These are phyloP conservation scores for Drosophila cyrtoloma DNA, from an alignment of 2,888 invertebrate species.

Conservation along the genomic window DNA sequence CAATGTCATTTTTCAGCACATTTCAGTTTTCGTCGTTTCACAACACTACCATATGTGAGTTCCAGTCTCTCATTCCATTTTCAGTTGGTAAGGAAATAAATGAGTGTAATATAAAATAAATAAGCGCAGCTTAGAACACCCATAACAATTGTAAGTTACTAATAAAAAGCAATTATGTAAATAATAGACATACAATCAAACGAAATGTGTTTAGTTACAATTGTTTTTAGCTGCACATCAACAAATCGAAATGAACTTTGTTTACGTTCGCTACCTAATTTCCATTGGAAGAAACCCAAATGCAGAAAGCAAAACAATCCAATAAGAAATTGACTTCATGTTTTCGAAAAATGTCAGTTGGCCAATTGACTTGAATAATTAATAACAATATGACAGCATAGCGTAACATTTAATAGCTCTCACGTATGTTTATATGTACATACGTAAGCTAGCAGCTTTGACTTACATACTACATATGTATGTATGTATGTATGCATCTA, in stretches of 20 bases:
- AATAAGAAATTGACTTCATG: slow-evolving; percentile 52
- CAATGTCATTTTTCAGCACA: slow-evolving; percentile 21
- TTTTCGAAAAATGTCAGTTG: slow-evolving; percentile 23
- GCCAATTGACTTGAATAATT: slow-evolving; percentile 8
- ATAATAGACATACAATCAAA: slow-evolving; percentile 23
- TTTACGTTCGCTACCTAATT: slow-evolving; percentile 48
- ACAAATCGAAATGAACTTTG: slow-evolving; percentile 40
- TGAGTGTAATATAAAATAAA: slow-evolving; percentile 48
- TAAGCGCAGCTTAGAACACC: slow-evolving; percentile 35
- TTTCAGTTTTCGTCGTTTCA: slow-evolving; percentile 29
- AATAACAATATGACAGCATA: slow-evolving; percentile 7
- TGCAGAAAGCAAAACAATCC: slow-evolving; percentile 52
- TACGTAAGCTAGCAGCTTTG: neutral
- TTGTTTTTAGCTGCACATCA: slow-evolving; percentile 14
- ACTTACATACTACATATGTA: slow-evolving; percentile 9
- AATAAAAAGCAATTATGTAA: slow-evolving; percentile 9
- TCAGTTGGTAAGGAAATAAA: slow-evolving; percentile 66
- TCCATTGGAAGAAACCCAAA: slow-evolving; percentile 51
- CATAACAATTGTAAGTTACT: slow-evolving; percentile 24
- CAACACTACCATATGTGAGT: slow-evolving; percentile 65
- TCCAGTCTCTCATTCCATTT: slow-evolving; percentile 66
- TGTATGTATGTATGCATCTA: neutral
- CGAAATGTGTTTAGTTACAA: slow-evolving; percentile 10
- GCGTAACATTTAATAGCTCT: slow-evolving; percentile 5
- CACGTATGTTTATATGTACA: slow-evolving; percentile 1